Conservation (phyloP, 2,797 vertebrate genomes). For the Notolabrus celidotus region DNA sequence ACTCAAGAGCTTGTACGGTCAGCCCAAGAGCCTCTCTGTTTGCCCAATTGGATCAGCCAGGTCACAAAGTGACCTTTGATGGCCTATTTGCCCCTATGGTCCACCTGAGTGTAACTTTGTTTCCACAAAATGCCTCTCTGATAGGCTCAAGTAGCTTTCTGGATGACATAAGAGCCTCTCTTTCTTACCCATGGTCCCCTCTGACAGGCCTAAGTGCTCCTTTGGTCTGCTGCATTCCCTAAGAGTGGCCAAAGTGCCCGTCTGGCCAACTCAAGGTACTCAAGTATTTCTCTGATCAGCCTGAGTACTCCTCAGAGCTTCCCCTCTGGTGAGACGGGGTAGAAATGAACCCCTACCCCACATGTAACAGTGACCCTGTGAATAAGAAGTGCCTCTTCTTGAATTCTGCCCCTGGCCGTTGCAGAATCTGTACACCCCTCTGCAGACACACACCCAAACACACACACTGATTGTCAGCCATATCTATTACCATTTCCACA, state of each 20-base stretch:
- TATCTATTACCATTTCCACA: conserved; percentile 46
- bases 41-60: too few species aligned
- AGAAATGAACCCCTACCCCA: neutral
- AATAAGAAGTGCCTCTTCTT: neutral
- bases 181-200: too few species aligned
- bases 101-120: neutral
- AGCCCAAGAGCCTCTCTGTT: too few species aligned
- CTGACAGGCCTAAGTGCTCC: neutral
- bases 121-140: too few species aligned
- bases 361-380: neutral
- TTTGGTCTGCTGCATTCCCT: too few species aligned
- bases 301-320: neutral
- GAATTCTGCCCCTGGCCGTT: neutral
- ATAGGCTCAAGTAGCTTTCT: too few species aligned
- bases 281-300: neutral
- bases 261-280: neutral
- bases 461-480: conserved; percentile 33
- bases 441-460: conserved; percentile 11
- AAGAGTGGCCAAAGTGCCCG: neutral
- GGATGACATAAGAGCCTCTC: too few species aligned
- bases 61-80: too few species aligned
- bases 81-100: too few species aligned
- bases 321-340: neutral
- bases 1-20: too few species aligned
- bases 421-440: neutral